Evolutionary conservation across 2,888 invertebrate genomes (phyloP), one percentile per base, ranked within the genome.

Genomic region (Eremobia ochroleuca): DNA sequence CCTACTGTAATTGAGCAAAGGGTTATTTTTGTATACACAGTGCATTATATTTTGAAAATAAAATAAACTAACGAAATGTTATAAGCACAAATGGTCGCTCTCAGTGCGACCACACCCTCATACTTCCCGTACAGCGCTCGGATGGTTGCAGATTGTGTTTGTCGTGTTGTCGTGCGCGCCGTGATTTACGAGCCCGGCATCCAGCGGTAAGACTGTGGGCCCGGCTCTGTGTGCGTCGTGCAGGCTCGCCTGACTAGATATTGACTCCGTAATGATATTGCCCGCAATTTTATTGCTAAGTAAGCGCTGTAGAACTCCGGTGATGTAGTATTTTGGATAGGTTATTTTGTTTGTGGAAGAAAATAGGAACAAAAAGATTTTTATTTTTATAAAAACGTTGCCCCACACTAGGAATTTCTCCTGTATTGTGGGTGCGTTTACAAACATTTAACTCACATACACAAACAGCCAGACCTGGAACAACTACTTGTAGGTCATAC

Each of bases 121-220:
- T 21, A 73, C 64, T 77, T 81, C 73, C 76, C 65, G 81, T 86
- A 79, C 67, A 74, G 64, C 76, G 65, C 79, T 72, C 79, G 73
- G 79, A 62, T 84, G 79, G 81, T 69, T 87, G 87, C 89, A 87
- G 85, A 79, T 88, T 79, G 87, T 83, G 83, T 84, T 85, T 81
- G 83, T 77, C 81, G 81, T 79, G 80, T 79, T 88, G 85, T 88
- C 88, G 90, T 89, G 91, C 85, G 76, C 83, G 75, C 64, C 76
- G 82, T 91, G 88, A 91, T 92, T 92, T 92, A 92, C 87, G 77
- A 85, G 73, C 83, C 70, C 83, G 87, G 88, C 87, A 79, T 85
- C 85, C 78, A 61, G 80, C 72, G 18, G 69, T 72, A 40, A 64
- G 73, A 76, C 68, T 68, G 68, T 9, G 61, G 43, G 28, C 76